Percentiles rank a stretch among this genome's conserved stretches.
phyloP scores from a whole-genome alignment of 2,797 vertebrate genomes.

The Danio tinwini region DNA sequence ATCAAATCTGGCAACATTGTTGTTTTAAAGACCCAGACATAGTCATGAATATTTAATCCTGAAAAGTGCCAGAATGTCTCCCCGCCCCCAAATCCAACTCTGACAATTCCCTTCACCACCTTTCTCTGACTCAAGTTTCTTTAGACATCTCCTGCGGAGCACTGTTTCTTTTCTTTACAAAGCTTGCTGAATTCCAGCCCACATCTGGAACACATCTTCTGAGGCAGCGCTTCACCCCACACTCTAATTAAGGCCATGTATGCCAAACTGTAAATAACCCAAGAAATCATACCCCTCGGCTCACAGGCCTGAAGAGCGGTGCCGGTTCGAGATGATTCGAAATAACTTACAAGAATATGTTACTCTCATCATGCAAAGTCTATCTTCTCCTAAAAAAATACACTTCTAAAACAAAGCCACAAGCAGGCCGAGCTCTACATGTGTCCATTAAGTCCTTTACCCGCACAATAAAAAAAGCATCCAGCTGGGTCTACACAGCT shows the following conservation, averaged over 20 bases:
- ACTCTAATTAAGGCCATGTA: conserved; percentile 66
- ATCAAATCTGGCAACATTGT: conserved; percentile 19
- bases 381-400: conserved; percentile 23
- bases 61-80: conserved; percentile 42
- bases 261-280: conserved; percentile 64
- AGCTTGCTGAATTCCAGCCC: conserved; percentile 63
- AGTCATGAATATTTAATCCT: conserved; percentile 39
- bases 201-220: conserved; percentile 70
- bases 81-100: conserved; percentile 20
- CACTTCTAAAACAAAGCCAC: conserved; percentile 30
- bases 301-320: conserved; percentile 8
- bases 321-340: conserved; percentile 2
- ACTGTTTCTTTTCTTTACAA: conserved; percentile 61
- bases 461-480: conserved; percentile 49
- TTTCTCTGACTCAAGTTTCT: conserved; percentile 62
- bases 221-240: conserved; percentile 54
- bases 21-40: conserved; percentile 7
- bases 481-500: conserved; percentile 62
- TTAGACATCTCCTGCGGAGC: conserved; percentile 57
- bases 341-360: conserved; percentile 20
- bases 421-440: conserved; percentile 24
- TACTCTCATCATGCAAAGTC: neutral
- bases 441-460: conserved; percentile 30
- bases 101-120: conserved; percentile 45
- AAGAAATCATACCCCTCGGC: conserved; percentile 40